These are phyloP conservation scores for Choloepus didactylus DNA, from an alignment of 2,797 vertebrate species.

Conservation along the genomic window DNA sequence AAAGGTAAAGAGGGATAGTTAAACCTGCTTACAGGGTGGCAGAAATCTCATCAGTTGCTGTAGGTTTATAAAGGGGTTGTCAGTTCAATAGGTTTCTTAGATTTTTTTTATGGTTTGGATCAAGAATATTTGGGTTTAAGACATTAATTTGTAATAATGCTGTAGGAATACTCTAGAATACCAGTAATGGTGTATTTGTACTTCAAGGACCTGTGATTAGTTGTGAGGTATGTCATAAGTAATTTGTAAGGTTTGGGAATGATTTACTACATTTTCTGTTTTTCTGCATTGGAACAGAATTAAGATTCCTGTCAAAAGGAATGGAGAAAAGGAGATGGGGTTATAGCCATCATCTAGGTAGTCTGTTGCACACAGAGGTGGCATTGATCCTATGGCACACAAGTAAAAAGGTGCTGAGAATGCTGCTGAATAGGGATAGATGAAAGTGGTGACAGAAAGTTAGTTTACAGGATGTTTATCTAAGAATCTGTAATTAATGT, in stretches of 20 bases:
- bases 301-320: slow-evolving; percentile 26
- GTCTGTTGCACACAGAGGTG: neutral
- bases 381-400: neutral
- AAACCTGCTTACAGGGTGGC: neutral
- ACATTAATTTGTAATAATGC: slow-evolving; percentile 37
- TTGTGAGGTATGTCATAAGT: slow-evolving; percentile 26
- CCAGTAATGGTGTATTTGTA: neutral
- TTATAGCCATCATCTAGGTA: slow-evolving; percentile 28
- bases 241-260: slow-evolving; percentile 56
- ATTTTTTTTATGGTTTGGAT: slow-evolving; percentile 51
- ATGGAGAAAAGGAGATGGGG: slow-evolving; percentile 21
- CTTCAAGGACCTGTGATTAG: neutral
- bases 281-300: slow-evolving; percentile 4
- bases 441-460: neutral
- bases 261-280: slow-evolving; percentile 12
- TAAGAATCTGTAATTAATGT: slow-evolving; percentile 50
- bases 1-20: slow-evolving; percentile 19
- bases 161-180: slow-evolving; percentile 39
- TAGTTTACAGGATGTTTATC: slow-evolving; percentile 37
- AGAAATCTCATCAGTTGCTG: slow-evolving; percentile 33
- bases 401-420: neutral
- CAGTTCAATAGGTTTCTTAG: slow-evolving; percentile 18
- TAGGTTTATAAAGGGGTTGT: slow-evolving; percentile 39
- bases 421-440: neutral
- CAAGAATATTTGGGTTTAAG: slow-evolving; percentile 49